A percentile compares a stretch with the other conserved stretches of the same genome.
Conservation (phyloP, 1,140 invertebrate species). For the Bombus ignitus region DNA sequence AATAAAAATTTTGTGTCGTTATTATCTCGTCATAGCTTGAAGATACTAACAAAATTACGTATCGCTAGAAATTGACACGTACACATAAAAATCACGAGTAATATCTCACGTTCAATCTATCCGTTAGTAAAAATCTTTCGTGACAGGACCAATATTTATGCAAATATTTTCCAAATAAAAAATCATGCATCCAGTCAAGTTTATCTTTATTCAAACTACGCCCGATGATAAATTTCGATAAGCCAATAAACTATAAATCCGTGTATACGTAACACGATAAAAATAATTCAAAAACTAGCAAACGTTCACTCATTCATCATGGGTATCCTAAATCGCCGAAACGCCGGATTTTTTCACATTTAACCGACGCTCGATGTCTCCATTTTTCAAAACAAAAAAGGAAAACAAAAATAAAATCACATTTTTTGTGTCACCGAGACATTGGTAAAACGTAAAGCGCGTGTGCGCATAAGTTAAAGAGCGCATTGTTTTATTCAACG, state of each 20-base stretch:
- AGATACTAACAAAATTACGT: too few species aligned
- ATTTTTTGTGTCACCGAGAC: slow-evolving; percentile 4
- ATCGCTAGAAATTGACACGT: too few species aligned
- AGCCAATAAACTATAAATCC: slow-evolving; percentile 1
- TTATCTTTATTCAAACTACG: not conserved
- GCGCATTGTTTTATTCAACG: slow-evolving; percentile 43
- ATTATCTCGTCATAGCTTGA: too few species aligned
- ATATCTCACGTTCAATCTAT: not conserved
- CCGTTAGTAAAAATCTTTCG: not conserved
- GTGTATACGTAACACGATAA: not conserved
- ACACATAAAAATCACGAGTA: too few species aligned
- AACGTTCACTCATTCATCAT: not conserved
- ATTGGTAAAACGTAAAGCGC: not conserved
- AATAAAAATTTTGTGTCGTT: too few species aligned
- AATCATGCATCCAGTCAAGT: not conserved
- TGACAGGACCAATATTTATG: not conserved
- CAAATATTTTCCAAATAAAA: not conserved
- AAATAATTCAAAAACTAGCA: slow-evolving; percentile 25
- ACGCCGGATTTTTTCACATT: slow-evolving; percentile 3
- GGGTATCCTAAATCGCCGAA: slow-evolving; percentile 17
- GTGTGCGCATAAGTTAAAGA: not conserved
- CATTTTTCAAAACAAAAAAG: not conserved
- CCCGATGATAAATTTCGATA: slow-evolving; percentile 20
- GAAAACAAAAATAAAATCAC: not conserved
- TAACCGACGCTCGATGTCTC: slow-evolving; percentile 19